Evolutionary conservation across 2,888 invertebrate species (phyloP), one percentile per base, ranked within the genome.

Genomic region (Nudaria mundana): DNA sequence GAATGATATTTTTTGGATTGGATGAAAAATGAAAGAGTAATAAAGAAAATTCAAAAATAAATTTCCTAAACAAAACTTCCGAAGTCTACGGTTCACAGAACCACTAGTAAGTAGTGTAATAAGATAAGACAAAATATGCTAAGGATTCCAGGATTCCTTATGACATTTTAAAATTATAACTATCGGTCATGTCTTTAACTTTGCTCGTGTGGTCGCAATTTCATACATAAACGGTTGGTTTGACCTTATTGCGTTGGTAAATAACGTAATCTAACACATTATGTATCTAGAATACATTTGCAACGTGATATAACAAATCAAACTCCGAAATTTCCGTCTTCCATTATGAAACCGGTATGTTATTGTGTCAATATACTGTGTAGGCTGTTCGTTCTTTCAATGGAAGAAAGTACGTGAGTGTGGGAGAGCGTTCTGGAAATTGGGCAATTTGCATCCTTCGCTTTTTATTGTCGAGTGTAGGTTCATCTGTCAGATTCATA

Each of bases 331-430:
- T 79, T 76, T 76, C 79, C 77, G 73, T 59, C 61, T 72, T 61
- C 62, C 61, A 76, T 81, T 82, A 83, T 73, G 75, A 71, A 84
- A 84, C 81, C 77, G 76, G 77, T 75, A 75, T 56, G 59, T 75
- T n/a, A 73, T 71, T 66, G 78, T 79, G 83, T 79, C 84, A 74
- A 79, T 81, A 73, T 60, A 64, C 69, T 63, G 59, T 62, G 82
- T 81, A 72, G 84, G 84, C 67, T 71, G 71, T 40, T 44, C 64
- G 66, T 76, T 81, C 71, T 82, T 81, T 81, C 76, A 77, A 80
- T 79, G 71, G 67, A 84, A 80, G 86, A 86, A 85, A 86, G 86
- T 79, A 67, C 33, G 30, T 15, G 37, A 45, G 56, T 63, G 76
- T 73, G 67, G 71, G 75, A 61, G 44, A 58, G 32, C 47, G 52